Evolutionary conservation across 1,140 invertebrate species (phyloP), one percentile per base, ranked within the genome.

Genomic region (Ceratina calcarata): DNA sequence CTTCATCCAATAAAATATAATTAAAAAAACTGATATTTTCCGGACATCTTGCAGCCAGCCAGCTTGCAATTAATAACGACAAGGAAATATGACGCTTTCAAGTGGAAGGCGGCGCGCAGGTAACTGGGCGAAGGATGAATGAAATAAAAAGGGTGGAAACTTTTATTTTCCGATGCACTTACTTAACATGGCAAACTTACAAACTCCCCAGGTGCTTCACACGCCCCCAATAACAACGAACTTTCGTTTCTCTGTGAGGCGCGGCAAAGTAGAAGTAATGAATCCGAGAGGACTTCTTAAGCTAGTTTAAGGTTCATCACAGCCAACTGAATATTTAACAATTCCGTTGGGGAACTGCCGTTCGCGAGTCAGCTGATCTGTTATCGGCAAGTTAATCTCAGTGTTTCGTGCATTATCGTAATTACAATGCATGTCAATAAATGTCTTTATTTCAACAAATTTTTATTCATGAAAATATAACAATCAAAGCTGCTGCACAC

Each of bases 321-420:
- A 80, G 77, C 62, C 81, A 84, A 80, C 55, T 84, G 77, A 84
- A 83, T 84, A 83, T 83, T 84, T 83, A 84, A 84, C 81, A 84
- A 83, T 68, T 45, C 75, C 20, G 45, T 49, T 13, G 58, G 71
- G n/a, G 67, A 80, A 45, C 65, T 45, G 49, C 24, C n/a, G n/a
- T n/a, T n/a, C n/a, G n/a, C n/a, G n/a, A 22, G 20, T 53, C 22
- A 7, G n/a, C 20, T 70, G 7, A 62, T 64, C 55, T 64, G 10
- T 24, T 51, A 22, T 55, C 15, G 16, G 24, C 18, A 51, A 51
- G 62, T 20, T 53, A 24, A 71, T 64, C 18, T 27, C 8, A n/a
- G n/a, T n/a, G n/a, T n/a, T n/a, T n/a, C n/a, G n/a, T n/a, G n/a
- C n/a, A n/a, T n/a, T n/a, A n/a, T n/a, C n/a, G n/a, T n/a, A n/a